Conservation (phyloP, 2,797 vertebrate genomes). For the Allobates femoralis region DNA sequence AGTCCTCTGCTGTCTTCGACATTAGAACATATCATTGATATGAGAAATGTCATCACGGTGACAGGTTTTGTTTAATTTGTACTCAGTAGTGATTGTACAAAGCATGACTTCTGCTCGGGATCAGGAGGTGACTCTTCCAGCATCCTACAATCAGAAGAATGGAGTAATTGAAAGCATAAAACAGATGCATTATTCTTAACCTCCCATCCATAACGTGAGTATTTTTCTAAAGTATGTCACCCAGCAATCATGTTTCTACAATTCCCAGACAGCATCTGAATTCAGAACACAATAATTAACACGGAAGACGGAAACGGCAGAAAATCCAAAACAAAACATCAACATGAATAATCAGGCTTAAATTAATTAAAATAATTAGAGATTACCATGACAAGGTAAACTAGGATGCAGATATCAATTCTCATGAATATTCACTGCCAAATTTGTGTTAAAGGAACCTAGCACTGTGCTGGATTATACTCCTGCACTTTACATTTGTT, state of each 20-base stretch:
- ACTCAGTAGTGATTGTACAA: neutral
- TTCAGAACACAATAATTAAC: constrained; percentile 57
- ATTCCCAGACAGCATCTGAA: constrained; percentile 27
- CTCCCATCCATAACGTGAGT: constrained; percentile 22
- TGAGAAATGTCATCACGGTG: neutral
- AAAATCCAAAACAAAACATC: constrained; percentile 53
- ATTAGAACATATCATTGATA: neutral
- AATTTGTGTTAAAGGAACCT: constrained; percentile 14
- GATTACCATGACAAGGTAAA: constrained; percentile 50
- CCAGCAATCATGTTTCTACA: constrained; percentile 28
- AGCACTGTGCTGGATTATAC: neutral
- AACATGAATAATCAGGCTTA: constrained; percentile 52
- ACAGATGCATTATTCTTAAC: constrained; percentile 19
- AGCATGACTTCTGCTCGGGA: neutral
- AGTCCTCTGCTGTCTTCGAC: too few relatives aligned
- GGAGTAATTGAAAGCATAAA: constrained; percentile 6
- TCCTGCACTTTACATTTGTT: neutral
- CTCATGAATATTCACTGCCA: constrained; percentile 34
- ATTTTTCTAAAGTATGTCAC: constrained; percentile 29
- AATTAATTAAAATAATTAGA: constrained; percentile 53
- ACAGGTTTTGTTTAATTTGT: neutral
- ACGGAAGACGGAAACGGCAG: constrained; percentile 17
- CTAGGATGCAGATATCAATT: constrained; percentile 4
- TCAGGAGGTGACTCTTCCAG: neutral
- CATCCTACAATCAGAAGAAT: neutral